Conservation (phyloP, 2,797 vertebrate genomes). For the Tiaroga cobitis region DNA sequence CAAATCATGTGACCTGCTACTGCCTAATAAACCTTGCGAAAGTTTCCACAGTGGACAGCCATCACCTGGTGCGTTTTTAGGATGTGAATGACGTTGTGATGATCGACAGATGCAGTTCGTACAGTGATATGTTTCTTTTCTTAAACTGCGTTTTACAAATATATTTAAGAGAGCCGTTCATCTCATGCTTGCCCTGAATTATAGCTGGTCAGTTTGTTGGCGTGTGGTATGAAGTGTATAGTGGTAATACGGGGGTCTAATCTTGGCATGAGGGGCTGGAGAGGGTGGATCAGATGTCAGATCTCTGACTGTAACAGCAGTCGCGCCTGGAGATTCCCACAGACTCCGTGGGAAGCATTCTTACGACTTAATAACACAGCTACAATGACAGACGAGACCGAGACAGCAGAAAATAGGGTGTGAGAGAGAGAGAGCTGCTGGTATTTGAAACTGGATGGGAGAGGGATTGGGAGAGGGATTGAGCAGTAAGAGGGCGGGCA, state of each 20-base stretch:
- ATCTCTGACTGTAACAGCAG: slow-evolving; percentile 32
- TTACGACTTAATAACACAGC: slow-evolving; percentile 17
- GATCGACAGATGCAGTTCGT: background rate
- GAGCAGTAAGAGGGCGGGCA: background rate
- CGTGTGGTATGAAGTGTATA: background rate
- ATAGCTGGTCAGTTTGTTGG: slow-evolving; percentile 1
- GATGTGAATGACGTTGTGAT: background rate
- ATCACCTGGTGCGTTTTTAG: background rate
- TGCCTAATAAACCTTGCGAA: background rate
- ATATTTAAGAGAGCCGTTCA: background rate
- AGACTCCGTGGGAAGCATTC: slow-evolving; percentile 40
- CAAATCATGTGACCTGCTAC: background rate
- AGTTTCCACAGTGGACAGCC: background rate
- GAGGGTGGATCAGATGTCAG: slow-evolving; percentile 45
- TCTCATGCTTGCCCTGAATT: slow-evolving; percentile 40
- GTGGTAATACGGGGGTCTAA: slow-evolving; percentile 44
- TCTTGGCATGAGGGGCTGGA: slow-evolving; percentile 47
- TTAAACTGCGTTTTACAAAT: background rate
- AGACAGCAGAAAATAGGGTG: background rate
- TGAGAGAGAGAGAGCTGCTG: slow-evolving; percentile 5
- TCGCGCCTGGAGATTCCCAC: slow-evolving; percentile 26
- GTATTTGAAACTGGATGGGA: slow-evolving; percentile 25
- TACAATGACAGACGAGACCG: background rate
- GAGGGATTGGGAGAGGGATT: slow-evolving; percentile 6
- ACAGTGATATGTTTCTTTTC: background rate